phyloP scores from a whole-genome alignment of 2,888 invertebrate species.

The Conops quadrifasciatus region DNA sequence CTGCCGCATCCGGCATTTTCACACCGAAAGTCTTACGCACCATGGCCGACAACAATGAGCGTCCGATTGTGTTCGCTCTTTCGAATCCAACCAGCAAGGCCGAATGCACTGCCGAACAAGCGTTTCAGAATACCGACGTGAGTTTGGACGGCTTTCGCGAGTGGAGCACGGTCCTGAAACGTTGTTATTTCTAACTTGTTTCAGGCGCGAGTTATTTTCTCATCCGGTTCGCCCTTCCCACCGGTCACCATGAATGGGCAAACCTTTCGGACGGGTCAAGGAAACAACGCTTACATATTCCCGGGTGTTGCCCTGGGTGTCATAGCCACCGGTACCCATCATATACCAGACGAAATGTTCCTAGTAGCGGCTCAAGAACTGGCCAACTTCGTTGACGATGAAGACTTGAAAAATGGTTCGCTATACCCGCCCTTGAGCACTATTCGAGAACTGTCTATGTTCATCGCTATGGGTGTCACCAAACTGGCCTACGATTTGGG shows the following conservation, averaged over 20 bases:
- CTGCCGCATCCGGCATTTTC: conserved; percentile 91
- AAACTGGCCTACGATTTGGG: conserved; percentile 90
- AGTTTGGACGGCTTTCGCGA: conserved; percentile 56
- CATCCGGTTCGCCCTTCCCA: conserved; percentile 96
- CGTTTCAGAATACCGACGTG: conserved; percentile 90
- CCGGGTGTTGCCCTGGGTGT: conserved; percentile 96
- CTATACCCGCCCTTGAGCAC: conserved; percentile 89
- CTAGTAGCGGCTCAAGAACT: conserved; percentile 89
- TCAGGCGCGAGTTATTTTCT: conserved; percentile 92
- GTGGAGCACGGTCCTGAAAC: background rate
- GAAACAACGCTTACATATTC: conserved; percentile 97
- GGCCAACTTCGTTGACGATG: conserved; percentile 83
- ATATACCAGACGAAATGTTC: conserved; percentile 94
- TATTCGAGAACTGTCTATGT: conserved; percentile 87
- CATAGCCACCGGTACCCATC: conserved; percentile 89
- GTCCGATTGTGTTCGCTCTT: conserved; percentile 94
- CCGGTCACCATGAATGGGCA: conserved; percentile 82
- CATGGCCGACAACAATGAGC: conserved; percentile 87
- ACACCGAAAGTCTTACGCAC: conserved; percentile 83
- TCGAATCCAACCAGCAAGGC: conserved; percentile 98
- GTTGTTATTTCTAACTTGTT: conserved; percentile 39
- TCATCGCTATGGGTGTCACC: conserved; percentile 87
- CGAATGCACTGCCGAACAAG: conserved; percentile 97
- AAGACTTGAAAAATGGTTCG: conserved; percentile 84
- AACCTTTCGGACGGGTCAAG: conserved; percentile 91